Conservation (phyloP, 2,113 vertebrate species). For the Urocynchramus pylzowi region DNA sequence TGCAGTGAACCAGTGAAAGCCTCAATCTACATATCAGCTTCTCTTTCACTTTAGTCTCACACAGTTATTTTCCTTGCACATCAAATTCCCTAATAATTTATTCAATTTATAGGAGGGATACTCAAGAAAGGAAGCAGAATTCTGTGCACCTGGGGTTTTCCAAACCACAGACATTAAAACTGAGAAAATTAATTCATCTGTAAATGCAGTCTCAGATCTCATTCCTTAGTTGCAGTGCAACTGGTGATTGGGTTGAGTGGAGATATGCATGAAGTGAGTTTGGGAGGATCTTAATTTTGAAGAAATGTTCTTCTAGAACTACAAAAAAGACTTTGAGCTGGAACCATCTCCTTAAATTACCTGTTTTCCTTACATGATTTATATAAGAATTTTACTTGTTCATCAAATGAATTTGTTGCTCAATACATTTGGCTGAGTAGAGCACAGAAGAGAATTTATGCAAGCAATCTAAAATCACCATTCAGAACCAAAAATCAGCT, state of each 20-base stretch:
- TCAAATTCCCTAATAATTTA: neutral
- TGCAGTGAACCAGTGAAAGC: neutral
- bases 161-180: neutral
- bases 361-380: neutral
- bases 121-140: neutral
- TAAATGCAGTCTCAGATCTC: neutral
- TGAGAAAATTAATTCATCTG: neutral
- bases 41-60: neutral
- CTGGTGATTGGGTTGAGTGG: neutral
- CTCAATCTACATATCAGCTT: neutral
- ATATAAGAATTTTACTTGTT: neutral
- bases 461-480: neutral
- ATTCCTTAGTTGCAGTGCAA: neutral
- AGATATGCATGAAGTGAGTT: neutral
- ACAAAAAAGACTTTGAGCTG: neutral
- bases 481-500: neutral
- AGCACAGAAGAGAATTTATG: neutral
- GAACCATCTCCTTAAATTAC: neutral
- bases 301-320: neutral
- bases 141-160: neutral
- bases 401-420: neutral
- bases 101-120: neutral
- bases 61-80: neutral
- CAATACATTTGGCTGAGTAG: neutral
- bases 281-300: neutral